Conservation (phyloP, 2,888 invertebrate species). For the Aphelenchoides bicaudatus region DNA sequence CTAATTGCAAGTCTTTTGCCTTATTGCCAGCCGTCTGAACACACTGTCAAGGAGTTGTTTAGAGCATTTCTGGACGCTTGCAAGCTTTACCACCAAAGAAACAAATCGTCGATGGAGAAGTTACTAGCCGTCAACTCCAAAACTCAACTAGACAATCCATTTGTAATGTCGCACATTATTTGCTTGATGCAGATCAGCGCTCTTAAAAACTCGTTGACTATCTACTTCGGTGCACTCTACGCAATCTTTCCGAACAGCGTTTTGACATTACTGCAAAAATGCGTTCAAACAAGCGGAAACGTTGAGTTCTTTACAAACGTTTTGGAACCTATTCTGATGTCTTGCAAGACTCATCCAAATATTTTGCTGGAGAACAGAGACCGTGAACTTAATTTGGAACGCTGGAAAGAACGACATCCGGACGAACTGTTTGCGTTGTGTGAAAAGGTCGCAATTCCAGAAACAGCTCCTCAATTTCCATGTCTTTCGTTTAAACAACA, state of each 20-base stretch:
- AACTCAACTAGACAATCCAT: slow-evolving; percentile 1
- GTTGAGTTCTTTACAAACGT: slow-evolving; percentile 1
- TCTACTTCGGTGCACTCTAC: slow-evolving; percentile 36
- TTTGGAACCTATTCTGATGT: slow-evolving; percentile 23
- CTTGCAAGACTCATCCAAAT: slow-evolving; percentile 34
- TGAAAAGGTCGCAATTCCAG: slow-evolving; percentile 22
- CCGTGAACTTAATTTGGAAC: slow-evolving; percentile 27
- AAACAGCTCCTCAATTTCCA: no score
- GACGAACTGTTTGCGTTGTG: slow-evolving; percentile 26
- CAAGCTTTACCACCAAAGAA: slow-evolving; percentile 10
- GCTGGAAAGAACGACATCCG: slow-evolving; percentile 23
- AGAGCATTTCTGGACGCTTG: slow-evolving; percentile 26
- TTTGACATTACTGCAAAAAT: no score
- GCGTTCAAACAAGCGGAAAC: not conserved
- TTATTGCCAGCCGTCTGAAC: slow-evolving; percentile 26
- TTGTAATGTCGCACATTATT: slow-evolving; percentile 4
- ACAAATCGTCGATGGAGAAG: slow-evolving; percentile 17
- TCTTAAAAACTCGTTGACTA: slow-evolving; percentile 26
- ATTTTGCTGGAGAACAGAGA: slow-evolving; percentile 28
- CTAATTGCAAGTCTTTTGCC: slow-evolving; percentile 35
- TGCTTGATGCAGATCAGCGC: slow-evolving; percentile 12
- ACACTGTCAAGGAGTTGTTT: slow-evolving; percentile 26
- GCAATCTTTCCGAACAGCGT: no score
- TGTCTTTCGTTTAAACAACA: not conserved
- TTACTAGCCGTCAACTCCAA: slow-evolving; percentile 6